Evolutionary conservation across 2,113 vertebrate species (phyloP), one percentile per base, ranked within the genome.

Genomic region (Chitala chitala): DNA sequence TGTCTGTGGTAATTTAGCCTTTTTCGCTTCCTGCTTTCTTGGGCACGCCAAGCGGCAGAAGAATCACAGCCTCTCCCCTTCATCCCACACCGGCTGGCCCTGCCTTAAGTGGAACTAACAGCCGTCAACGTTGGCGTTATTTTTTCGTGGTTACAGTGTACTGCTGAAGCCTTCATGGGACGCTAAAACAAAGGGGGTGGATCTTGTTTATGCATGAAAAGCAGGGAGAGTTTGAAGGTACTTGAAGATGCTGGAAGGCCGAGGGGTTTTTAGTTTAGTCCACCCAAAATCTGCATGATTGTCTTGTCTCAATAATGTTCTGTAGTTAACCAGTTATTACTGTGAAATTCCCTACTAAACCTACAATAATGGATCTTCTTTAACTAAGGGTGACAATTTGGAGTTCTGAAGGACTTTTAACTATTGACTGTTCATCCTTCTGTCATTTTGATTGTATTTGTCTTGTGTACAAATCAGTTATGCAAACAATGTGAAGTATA

Each of bases 251-350:
- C 8, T 10, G 33, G 17, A 54, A 54, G 51, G 59, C 17, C 33
- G 13, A 63, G 29, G 20, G 20, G 15, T 54, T 20, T 17, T 3
- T 17, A 20, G 29, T 36, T 63, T 38, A 17, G 38, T 5, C 33
- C 59, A 63, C 59, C 59, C 33, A 59, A 59, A 33, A n/a, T 36
- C 33, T 63, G 59, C 33, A 63, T 63, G 59, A 33, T n/a, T n/a
- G n/a, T n/a, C 59, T 36, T 33, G 38, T 59, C 33, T 63, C 31
- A 63, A 38, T 63, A 17, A 38, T 63, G 59, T 33, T 63, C 38
- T 36, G 31, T 63, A 38, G 38, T 33, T 5, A 63, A 63, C 31
- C 59, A 36, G 31, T 36, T 36, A 36, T 13, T 63, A 63, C 31
- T 63, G 29, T 4, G 33, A 38, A 33, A 63, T 36, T 63, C n/a